Base-by-base conservation (phyloP, 2,888 invertebrate species). In the Halictus ligatus region DNA sequence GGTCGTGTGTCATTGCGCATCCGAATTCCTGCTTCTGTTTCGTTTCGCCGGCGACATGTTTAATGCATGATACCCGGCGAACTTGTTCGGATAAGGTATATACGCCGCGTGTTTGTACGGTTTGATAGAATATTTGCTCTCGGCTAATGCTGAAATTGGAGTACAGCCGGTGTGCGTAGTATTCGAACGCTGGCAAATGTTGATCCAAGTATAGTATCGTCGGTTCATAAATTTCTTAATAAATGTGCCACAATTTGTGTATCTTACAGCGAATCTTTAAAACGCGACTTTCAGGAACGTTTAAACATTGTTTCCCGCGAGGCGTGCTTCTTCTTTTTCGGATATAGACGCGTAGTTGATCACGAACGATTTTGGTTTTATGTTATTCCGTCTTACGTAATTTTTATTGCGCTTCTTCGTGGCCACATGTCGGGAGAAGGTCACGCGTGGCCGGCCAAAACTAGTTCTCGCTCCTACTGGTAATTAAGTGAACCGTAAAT, bases 21-120 rank as follows among this genome's bases (percentile, higher is more conserved):
- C 40, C 40, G 40, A n/a, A 71, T 69, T 78, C 78, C 40, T 67
- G 69, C 71, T 78, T 69, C 40, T 67, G 69, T 78, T 78, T 69
- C 69, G 54, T 77, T 78, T 40, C 18, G 35, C 15, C 18, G 43
- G 7, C 18, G 43, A 4, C 6, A 64, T 69, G 78, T 25, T 60
- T 60, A 40, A 60, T 60, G 75, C 43, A 43, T 75, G 58, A 46
- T 43, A 25, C 58, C 18, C 18, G 25, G 1, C 6, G 5, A 18
- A 43, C 40, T 75, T 43, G 60, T 12, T 18, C 21, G 60, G 58
- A 54, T n/a, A 35, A 40, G 18, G 18, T 21, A 18, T 13, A 18
- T 40, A 5, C 58, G 67, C 35, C 4, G 10, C 29, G 29, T 15
- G 58, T 12, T 75, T 43, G 15, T 15, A 75, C 43, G 58, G 43